phyloP scores from a whole-genome alignment of 2,113 vertebrate species.

The Istiophorus platypterus region DNA sequence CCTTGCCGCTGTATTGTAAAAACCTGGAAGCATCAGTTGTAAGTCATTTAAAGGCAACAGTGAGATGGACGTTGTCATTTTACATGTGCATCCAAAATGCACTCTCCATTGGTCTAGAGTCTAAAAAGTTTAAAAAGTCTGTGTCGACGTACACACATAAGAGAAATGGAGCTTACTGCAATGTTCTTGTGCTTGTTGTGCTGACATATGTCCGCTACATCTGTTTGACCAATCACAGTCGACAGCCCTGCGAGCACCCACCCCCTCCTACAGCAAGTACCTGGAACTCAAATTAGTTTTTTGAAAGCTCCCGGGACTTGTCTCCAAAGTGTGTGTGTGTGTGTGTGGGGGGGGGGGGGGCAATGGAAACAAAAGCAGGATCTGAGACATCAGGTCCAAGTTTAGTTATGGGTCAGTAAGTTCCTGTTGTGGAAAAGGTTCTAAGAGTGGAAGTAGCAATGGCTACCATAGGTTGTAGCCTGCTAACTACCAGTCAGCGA shows the following conservation, averaged over 20 bases:
- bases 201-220: background rate
- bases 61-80: background rate
- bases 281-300: background rate
- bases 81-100: too few relatives aligned
- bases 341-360: too few relatives aligned
- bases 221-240: background rate
- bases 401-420: background rate
- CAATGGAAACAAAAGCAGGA: background rate
- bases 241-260: background rate
- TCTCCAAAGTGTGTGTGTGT: too few relatives aligned
- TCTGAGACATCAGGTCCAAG: background rate
- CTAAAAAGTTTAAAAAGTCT: background rate
- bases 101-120: background rate
- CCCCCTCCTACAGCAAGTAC: background rate
- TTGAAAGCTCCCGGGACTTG: background rate
- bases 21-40: background rate
- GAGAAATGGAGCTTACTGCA: background rate
- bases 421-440: background rate
- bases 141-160: background rate
- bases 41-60: background rate
- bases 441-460: background rate
- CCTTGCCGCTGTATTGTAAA: too few relatives aligned
- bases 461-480: background rate
- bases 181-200: background rate
- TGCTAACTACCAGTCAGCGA: background rate